phyloP scores from a whole-genome alignment of 2,888 invertebrate species.

The Lepidochrysops patricia region DNA sequence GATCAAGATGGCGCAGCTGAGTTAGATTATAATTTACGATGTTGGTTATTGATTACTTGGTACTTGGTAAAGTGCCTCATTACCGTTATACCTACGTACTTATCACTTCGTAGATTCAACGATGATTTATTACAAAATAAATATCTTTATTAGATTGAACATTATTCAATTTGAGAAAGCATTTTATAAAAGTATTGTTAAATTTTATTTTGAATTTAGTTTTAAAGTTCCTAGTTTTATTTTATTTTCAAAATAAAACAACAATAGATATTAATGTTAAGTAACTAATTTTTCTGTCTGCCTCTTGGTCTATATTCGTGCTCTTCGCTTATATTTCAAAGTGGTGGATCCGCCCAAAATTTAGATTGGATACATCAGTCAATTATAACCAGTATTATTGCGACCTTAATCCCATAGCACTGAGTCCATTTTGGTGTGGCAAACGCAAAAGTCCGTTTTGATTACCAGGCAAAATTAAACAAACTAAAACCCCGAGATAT shows the following conservation, averaged over 20 bases:
- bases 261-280: too few relatives aligned
- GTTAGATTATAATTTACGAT: background rate
- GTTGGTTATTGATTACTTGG: background rate
- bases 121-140: background rate
- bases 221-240: too few relatives aligned
- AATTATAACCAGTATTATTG: slow-evolving; percentile 23
- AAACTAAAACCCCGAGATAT: slow-evolving; percentile 30
- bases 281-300: background rate
- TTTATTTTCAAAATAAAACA: too few relatives aligned
- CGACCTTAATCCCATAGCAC: slow-evolving; percentile 23
- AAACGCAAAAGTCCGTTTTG: slow-evolving; percentile 19
- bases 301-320: slow-evolving; percentile 41
- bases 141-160: too few relatives aligned
- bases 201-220: too few relatives aligned
- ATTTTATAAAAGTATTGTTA: too few relatives aligned
- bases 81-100: background rate
- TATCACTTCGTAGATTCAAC: background rate
- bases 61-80: background rate
- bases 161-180: too few relatives aligned
- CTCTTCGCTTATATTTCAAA: slow-evolving; percentile 51
- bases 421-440: slow-evolving; percentile 29
- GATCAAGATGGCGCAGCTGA: too few relatives aligned
- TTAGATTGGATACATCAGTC: slow-evolving; percentile 41
- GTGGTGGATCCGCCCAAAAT: slow-evolving; percentile 51
- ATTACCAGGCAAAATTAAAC: slow-evolving; percentile 31